Base-by-base conservation (phyloP, 2,113 vertebrate genomes). In the Excalfactoria chinensis region DNA sequence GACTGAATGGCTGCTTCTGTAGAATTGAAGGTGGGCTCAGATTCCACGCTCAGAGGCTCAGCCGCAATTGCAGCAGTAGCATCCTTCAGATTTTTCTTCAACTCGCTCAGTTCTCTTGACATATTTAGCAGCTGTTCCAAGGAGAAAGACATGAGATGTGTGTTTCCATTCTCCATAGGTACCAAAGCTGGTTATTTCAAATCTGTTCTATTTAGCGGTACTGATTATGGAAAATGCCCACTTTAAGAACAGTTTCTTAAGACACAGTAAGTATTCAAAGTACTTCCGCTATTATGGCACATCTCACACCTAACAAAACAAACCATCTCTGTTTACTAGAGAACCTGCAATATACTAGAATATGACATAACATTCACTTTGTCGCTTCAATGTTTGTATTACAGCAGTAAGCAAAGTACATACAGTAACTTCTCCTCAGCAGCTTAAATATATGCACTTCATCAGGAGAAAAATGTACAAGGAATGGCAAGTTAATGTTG, bases 1-100 rank as follows among this genome's bases (percentile, higher is more conserved):
- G 98, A 98, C 97, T 99, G 99, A 91, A 99, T 99, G 25, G 99
- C 99, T 13, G 98, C 98, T 97, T 99, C 99, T 0, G 99, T 98
- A 35, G 98, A 99, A 48, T 97, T 97, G 96, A 99, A 98, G 14
- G 97, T 96, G 23, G 98, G 98, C 95, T 98, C 98, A 25, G 97
- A 93, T 60, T 98, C 98, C 18, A 94, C 76, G 23, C 89, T 97
- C 11, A 98, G 97, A 80, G 98, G 98, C 92, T 99, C 98, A 6
- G 97, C 97, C 78, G 98, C 98, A 5, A 99, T 97, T 22, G 98
- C 98, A 9, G 98, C 97, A 32, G 98, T 98, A 30, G 99, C 99
- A 37, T 98, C 98, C 96, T 98, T 98, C 71, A 99, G 98, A 80
- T 98, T 99, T 91, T 97, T 98, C 98, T 98, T 99, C 95, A 99